Conservation (phyloP, 2,797 vertebrate species). For the Anabacerthia variegaticeps region DNA sequence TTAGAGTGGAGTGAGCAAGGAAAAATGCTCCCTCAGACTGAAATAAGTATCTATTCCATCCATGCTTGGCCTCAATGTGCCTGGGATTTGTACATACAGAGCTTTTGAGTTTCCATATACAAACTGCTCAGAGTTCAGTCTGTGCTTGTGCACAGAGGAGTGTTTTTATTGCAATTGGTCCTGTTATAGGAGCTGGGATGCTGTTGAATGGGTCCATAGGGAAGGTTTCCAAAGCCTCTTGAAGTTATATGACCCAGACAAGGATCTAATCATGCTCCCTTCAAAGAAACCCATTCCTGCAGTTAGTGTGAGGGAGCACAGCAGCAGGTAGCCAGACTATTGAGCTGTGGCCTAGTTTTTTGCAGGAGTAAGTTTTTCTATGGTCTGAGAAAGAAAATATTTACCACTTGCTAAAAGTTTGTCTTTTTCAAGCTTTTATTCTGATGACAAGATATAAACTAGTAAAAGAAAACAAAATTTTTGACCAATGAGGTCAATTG, state of each 20-base stretch:
- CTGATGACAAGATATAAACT: not conserved
- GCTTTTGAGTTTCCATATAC: not conserved
- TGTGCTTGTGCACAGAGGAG: not conserved
- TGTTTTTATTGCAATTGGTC: not conserved
- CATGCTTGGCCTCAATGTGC: not conserved
- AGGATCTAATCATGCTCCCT: not conserved
- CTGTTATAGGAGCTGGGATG: not conserved
- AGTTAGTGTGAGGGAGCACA: not conserved
- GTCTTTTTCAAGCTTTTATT: not conserved
- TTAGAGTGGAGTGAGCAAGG: not conserved
- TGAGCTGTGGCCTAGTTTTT: not conserved
- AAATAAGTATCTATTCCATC: not conserved
- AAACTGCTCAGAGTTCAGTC: not conserved
- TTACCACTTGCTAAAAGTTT: not conserved
- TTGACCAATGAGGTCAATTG: not conserved
- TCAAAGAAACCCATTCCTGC: not conserved
- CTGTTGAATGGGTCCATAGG: not conserved
- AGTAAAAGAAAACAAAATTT: not conserved
- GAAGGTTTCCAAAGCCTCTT: not conserved
- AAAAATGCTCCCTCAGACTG: not conserved
- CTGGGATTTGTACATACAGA: not conserved
- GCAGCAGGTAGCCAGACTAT: conserved; percentile 10
- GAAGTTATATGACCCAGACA: conserved; percentile 1
- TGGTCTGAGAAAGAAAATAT: not conserved
- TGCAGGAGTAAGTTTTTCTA: not conserved